Conservation (phyloP, 2,113 vertebrate genomes). For the Odocoileus virginianus region DNA sequence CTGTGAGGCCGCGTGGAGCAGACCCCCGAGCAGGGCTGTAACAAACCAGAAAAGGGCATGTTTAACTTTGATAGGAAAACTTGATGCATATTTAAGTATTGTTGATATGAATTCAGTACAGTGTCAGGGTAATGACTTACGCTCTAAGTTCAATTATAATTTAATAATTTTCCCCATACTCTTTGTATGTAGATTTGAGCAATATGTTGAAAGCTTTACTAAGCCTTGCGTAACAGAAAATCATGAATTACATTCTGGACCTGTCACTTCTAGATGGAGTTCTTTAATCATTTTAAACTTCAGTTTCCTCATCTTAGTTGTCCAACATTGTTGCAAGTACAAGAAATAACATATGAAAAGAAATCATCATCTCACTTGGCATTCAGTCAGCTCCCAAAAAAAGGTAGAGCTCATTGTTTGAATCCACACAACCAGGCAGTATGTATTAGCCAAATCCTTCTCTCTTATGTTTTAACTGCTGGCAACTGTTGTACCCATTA, state of each 20-base stretch:
- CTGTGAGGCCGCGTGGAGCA: neutral
- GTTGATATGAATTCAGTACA: neutral
- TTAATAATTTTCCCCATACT: neutral
- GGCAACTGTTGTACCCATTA: neutral
- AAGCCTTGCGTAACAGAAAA: neutral
- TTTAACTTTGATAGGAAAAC: neutral
- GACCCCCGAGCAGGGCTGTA: neutral
- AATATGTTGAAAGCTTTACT: neutral
- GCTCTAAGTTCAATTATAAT: neutral
- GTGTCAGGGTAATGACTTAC: neutral
- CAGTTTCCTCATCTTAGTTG: neutral
- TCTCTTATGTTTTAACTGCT: neutral
- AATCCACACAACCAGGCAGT: neutral
- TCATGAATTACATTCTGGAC: neutral
- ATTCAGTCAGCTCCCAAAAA: neutral
- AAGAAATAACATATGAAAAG: neutral
- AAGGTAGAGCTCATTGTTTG: neutral
- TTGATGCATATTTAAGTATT: neutral
- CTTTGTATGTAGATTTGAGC: neutral
- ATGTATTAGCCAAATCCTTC: neutral
- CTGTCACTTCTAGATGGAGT: neutral
- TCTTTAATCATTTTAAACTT: neutral
- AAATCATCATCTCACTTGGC: neutral
- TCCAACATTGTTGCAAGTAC: neutral
- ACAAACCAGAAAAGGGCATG: neutral